Base-by-base conservation (phyloP, 2,888 invertebrate species). In the Plebejus anna region DNA sequence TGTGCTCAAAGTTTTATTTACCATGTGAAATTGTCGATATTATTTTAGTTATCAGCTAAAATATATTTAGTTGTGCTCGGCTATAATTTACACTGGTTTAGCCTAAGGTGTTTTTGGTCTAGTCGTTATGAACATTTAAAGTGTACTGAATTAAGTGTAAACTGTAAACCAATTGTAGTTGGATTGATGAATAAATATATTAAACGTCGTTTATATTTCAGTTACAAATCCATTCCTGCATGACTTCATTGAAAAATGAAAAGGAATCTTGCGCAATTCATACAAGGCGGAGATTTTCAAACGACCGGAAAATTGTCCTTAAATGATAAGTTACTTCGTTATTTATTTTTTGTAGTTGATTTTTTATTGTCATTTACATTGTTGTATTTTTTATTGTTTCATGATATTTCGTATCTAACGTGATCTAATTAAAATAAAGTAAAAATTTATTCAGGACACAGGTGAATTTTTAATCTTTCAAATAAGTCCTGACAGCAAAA, bases 81-180 rank as follows among this genome's bases (percentile, higher is more conserved):
- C 73, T 51, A 55, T 51, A 73, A 73, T 73, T 73, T 73, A 73
- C 55, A 55, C 28, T 28, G 73, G 22, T 66, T 73, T 73, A 73
- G 82, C 80, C 82, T 85, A 82, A 82, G 72, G 66, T 66, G 66
- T 66, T 78, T 81, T 75, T 83, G 81, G 83, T 85, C 85, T 84
- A 84, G 85, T 85, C 83, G 79, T 76, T 82, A 77, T 80, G 79
- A 79, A 80, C 78, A 79, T 75, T 78, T 51, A 55, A 73, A 73
- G 78, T 81, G 79, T 79, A 81, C 78, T 78, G 78, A 79, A 79
- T 76, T 80, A 78, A 72, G 75, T 79, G 70, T 77, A 76, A 70
- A 70, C 66, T 79, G 70, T 77, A 76, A 70, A 70, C 66, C 36
- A 80, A 78, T 78, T 82, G 80, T 82, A 82, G 80, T 80, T 81